phyloP scores from a whole-genome alignment of 2,888 invertebrate genomes.

The Scotopteryx bipunctaria region DNA sequence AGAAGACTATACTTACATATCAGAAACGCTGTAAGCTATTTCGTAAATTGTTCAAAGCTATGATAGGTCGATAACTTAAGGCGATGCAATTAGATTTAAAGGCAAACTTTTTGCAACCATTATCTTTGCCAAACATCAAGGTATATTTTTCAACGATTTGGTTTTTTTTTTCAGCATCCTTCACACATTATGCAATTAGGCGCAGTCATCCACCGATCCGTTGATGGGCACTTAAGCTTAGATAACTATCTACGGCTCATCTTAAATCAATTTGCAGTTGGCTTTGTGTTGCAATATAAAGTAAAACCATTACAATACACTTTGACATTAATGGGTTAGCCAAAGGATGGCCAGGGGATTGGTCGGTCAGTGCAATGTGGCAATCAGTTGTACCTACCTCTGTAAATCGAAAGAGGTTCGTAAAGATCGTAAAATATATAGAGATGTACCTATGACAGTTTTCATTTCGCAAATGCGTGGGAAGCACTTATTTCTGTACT shows the following conservation, averaged over 20 bases:
- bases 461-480: slow-evolving; percentile 22
- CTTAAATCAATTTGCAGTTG: slow-evolving; percentile 45
- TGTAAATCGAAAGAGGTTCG: slow-evolving; percentile 30
- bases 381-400: slow-evolving; percentile 35
- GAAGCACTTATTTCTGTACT: slow-evolving; percentile 21
- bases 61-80: too few relatives aligned
- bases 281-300: slow-evolving; percentile 40
- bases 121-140: too few relatives aligned
- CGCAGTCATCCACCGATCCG: slow-evolving; percentile 1
- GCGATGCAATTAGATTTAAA: too few relatives aligned
- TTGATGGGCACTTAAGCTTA: slow-evolving; percentile 34
- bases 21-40: too few relatives aligned
- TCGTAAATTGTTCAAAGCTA: too few relatives aligned
- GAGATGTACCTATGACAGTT: slow-evolving; percentile 26
- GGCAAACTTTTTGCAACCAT: too few relatives aligned
- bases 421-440: slow-evolving; percentile 23
- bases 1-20: too few relatives aligned
- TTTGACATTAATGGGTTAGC: slow-evolving; percentile 43
- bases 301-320: slow-evolving; percentile 46
- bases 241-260: slow-evolving; percentile 40
- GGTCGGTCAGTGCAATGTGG: slow-evolving; percentile 38
- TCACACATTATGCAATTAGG: slow-evolving; percentile 7
- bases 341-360: slow-evolving; percentile 39
- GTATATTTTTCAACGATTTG: background rate
- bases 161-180: background rate